phyloP scores from a whole-genome alignment of 2,113 vertebrate species.

The Taurulus bubalis region DNA sequence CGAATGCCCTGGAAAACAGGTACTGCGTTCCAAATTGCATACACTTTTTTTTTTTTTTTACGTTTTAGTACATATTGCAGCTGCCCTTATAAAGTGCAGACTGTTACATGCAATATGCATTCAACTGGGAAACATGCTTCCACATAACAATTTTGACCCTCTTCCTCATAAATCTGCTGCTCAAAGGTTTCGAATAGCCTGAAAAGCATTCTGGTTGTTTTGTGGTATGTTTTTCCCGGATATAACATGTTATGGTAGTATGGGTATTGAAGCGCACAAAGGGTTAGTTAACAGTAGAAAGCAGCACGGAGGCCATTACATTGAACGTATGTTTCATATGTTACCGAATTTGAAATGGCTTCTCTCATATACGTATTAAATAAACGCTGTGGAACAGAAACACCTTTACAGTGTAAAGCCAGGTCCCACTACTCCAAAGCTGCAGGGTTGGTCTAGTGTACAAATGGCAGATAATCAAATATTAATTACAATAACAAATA shows the following conservation, averaged over 20 bases:
- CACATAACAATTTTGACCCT: not conserved
- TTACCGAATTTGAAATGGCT: not conserved
- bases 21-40: no score
- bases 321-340: no score
- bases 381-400: not conserved
- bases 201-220: no score
- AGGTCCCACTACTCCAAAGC: not conserved
- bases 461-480: conserved; percentile 16
- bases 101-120: not conserved
- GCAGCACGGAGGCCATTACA: no score
- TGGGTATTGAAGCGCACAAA: no score
- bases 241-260: no score
- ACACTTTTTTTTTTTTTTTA: no score
- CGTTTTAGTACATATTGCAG: no score
- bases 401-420: not conserved
- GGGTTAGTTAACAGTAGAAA: no score
- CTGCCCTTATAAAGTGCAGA: not conserved
- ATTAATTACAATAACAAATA: conserved; percentile 6
- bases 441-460: not conserved
- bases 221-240: no score
- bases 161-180: not conserved
- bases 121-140: not conserved
- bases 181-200: not conserved
- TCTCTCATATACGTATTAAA: not conserved
- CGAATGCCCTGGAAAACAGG: no score